These are phyloP conservation scores for Hyppa rectilinea DNA, from an alignment of 2,888 invertebrate species.

Conservation along the genomic window DNA sequence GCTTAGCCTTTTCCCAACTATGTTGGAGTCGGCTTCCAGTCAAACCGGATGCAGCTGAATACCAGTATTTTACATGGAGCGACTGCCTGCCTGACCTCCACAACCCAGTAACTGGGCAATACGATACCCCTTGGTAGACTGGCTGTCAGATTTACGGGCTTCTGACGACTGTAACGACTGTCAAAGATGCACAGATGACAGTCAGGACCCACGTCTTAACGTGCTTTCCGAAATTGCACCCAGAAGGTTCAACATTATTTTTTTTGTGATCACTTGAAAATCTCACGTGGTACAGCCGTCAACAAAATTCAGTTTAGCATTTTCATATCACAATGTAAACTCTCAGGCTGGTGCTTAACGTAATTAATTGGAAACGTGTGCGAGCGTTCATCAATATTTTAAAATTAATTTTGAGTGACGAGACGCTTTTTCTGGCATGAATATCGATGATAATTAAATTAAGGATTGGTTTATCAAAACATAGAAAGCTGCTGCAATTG, in stretches of 20 bases:
- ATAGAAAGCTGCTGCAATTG: constrained; percentile 1
- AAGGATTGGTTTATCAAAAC: constrained; percentile 6
- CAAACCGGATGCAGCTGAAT: too few species aligned
- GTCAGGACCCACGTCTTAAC: too few species aligned
- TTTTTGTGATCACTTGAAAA: background rate
- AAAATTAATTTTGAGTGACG: constrained; percentile 47
- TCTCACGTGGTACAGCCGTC: background rate
- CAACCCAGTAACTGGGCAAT: too few species aligned
- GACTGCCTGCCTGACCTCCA: too few species aligned
- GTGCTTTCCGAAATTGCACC: too few species aligned
- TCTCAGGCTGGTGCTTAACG: constrained; percentile 36
- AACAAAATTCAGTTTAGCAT: constrained; percentile 26
- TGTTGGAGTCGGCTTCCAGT: too few species aligned
- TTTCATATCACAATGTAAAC: constrained; percentile 50
- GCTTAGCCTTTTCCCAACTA: too few species aligned
- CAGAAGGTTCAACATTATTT: background rate
- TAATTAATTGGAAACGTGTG: constrained; percentile 54
- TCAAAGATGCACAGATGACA: too few species aligned
- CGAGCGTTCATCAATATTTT: constrained; percentile 50
- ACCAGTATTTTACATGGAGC: too few species aligned
- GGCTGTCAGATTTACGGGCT: too few species aligned
- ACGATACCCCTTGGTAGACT: too few species aligned
- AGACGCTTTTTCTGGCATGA: constrained; percentile 10
- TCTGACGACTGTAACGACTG: too few species aligned
- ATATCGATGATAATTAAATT: constrained; percentile 45